Evolutionary conservation across 2,113 vertebrate species (phyloP), one percentile per base, ranked within the genome.

Genomic region (Ammodramus savannarum): DNA sequence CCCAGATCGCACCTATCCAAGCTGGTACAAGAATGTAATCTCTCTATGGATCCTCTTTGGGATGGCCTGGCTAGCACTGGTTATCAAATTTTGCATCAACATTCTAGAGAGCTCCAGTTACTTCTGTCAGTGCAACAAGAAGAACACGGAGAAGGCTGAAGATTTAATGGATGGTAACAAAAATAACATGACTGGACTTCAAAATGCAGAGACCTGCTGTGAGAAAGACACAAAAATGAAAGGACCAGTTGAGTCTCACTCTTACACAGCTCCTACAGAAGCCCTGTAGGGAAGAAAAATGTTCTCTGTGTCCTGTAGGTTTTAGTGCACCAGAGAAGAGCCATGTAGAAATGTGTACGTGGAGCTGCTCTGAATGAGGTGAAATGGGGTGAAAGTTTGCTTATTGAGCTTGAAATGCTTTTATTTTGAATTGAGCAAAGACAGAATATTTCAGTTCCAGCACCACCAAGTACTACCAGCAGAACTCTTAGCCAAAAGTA

Each of bases 41-140:
- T 98, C 98, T 43, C 95, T 98, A 3, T 99, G 99, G 99, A 99
- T 99, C 94, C 99, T 99, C 91, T 99, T 99, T 68, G 99, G 99
- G 68, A 96, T 99, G 98, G 98, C 99, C 2, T 99, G 99, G 99
- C 97, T 99, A 72, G 98, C 99, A 22, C 93, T 99, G 52, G 48
- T 99, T 71, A 98, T 99, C 96, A 99, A 99, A 91, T 98, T 99
- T 73, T 94, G 97, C 87, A 99, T 99, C 55, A 98, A 97, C 78
- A 96, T 98, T 82, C 95, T 99, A 76, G 98, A 99, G 96, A 97
- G 95, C 10, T 95, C 98, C 52, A 97, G 97, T 78, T 58, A 44
- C 36, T 58, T 96, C 38, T 94, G 93, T 73, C 88, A 83, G 10
- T 96, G 97, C 72, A 90, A 78, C 43, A 79, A 34, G 62, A 94